Evolutionary conservation across 2,113 vertebrate genomes (phyloP).

Genomic region (Xyliphius kryptos): DNA sequence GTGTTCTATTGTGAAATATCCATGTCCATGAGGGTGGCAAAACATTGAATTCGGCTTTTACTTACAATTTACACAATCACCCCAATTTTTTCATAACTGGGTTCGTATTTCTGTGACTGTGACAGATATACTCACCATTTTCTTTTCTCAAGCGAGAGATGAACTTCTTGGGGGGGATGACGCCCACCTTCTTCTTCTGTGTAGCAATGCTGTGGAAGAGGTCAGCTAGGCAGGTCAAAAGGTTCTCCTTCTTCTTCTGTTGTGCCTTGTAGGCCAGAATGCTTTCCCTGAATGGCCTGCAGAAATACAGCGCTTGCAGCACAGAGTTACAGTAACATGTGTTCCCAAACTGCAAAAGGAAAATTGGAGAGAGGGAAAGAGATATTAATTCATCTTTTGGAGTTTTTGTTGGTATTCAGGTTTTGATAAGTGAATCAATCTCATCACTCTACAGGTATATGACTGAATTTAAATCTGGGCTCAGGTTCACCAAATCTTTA

Average conservation of each 20-base stretch:
- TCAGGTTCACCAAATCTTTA: no score
- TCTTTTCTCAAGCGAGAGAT: conserved; percentile 93
- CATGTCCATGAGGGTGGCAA: no score
- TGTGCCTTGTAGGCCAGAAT: conserved; percentile 94
- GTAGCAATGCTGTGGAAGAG: conserved; percentile 97
- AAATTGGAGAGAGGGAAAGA: conserved; percentile 16
- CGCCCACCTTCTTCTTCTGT: conserved; percentile 97
- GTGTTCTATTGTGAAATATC: no score
- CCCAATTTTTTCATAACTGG: no score
- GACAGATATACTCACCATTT: conserved; percentile 93
- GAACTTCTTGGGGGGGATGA: conserved; percentile 98
- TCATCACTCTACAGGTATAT: no score
- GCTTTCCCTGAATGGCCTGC: conserved; percentile 94
- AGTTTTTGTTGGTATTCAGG: neutral
- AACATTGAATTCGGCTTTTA: no score
- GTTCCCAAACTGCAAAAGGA: conserved; percentile 84
- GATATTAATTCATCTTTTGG: neutral
- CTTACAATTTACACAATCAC: no score
- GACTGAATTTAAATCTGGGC: no score
- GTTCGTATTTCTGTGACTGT: no score
- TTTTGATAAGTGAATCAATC: no score
- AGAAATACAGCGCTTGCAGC: conserved; percentile 94
- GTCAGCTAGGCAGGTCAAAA: conserved; percentile 92
- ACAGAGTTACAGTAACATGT: conserved; percentile 98
- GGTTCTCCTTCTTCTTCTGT: conserved; percentile 97